Evolutionary conservation across 2,113 vertebrate genomes (phyloP), one percentile per base, ranked within the genome.

Genomic region (Aepyceros melampus): DNA sequence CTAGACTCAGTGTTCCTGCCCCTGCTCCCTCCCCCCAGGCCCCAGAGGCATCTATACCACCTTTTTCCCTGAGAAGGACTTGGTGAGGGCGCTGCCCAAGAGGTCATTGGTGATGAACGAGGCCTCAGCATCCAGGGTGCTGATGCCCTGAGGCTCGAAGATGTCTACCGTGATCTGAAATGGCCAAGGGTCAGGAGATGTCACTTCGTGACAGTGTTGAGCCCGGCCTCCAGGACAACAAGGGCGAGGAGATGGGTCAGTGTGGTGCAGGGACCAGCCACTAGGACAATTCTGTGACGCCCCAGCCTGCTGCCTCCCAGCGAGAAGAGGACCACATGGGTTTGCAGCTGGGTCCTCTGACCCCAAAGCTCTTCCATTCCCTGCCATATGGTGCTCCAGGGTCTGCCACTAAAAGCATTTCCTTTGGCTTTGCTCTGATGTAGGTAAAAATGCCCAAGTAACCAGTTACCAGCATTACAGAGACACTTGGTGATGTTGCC

Each of bases 91-190:
- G 14, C 98, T 98, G 47, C 85, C 89, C 82, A 99, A 97, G 85
- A 99, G 93, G 36, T 98, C 98, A 29, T 99, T 98, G 74, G 98
- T 99, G 98, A 98, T 99, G 45, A 99, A 99, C 1, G 98, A 98
- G 88, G 99, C 99, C 95, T 99, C 98, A 16, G 99, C 98, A 0
- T 99, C 97, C 56, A 99, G 78, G 27, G 94, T 98, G 85, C 98
- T 98, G 94, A 99, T 99, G 53, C 99, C 99, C 14, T 99, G 98
- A 49, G 99, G 98, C 98, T 99, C 99, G 0, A 99, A 98, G 89
- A 99, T 99, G 83, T 99, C 85, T 17, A 99, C 99, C 8, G 99
- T 98, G 31, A 99, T 98, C 99, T 99, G 49, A 91, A 98, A 84
- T 3, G 29, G 40, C 17, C 91, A 85, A 97, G 95, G 25, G 27